These are phyloP conservation scores for Orthosia cruda DNA, from an alignment of 2,888 invertebrate genomes.

Conservation along the genomic window DNA sequence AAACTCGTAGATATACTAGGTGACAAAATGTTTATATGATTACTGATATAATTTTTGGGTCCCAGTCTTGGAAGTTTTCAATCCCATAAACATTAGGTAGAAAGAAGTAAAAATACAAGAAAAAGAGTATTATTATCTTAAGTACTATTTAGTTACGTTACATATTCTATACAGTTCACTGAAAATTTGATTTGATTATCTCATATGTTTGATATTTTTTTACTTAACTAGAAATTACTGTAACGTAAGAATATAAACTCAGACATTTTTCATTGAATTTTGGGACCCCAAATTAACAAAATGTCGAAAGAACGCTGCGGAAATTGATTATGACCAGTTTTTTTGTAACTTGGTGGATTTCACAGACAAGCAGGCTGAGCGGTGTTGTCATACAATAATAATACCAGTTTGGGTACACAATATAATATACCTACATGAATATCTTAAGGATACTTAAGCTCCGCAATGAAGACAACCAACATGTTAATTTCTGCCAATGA, in stretches of 20 bases:
- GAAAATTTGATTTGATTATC: no score
- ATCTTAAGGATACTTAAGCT: neutral
- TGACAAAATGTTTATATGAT: neutral
- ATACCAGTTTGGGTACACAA: constrained; percentile 17
- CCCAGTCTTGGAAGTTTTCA: neutral
- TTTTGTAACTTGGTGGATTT: neutral
- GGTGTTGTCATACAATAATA: constrained; percentile 1
- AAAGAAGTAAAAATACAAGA: neutral
- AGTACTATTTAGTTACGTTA: no score
- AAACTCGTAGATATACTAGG: neutral
- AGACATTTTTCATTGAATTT: neutral
- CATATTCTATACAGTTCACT: no score
- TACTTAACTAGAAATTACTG: neutral
- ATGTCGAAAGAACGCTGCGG: neutral
- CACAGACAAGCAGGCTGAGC: constrained; percentile 17
- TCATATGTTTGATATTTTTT: no score
- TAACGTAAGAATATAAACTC: neutral
- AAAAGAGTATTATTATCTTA: no score
- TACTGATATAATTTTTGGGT: no score
- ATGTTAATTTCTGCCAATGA: neutral
- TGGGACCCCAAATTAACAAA: neutral
- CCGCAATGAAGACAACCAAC: neutral
- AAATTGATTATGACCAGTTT: constrained; percentile 8
- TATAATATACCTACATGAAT: neutral
- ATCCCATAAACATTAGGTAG: neutral